Conservation (phyloP, 2,797 vertebrate genomes). For the Microtus agrestis region DNA sequence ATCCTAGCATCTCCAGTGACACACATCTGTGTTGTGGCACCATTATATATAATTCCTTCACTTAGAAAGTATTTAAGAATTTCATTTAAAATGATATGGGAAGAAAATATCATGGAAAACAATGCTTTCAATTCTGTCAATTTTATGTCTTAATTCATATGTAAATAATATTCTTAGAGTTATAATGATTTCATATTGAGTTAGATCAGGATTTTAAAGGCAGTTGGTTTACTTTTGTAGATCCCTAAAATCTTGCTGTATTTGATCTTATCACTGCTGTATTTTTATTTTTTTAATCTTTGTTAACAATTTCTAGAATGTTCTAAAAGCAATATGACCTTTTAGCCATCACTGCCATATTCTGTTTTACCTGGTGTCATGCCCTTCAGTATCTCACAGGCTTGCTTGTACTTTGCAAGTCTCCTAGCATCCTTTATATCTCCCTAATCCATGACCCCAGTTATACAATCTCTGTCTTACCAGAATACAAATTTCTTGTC, state of each 20-base stretch:
- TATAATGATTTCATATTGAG: not conserved
- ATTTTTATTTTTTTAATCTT: not conserved
- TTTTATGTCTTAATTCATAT: constrained; percentile 57
- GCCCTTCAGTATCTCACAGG: not conserved
- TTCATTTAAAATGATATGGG: constrained; percentile 21
- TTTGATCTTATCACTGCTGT: not conserved
- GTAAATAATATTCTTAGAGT: not conserved
- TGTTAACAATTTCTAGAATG: not conserved
- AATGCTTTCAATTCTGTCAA: not conserved
- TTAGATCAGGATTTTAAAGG: constrained; percentile 17
- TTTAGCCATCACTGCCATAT: not conserved
- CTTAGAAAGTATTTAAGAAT: not conserved
- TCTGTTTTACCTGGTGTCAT: not conserved
- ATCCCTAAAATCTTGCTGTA: constrained; percentile 37
- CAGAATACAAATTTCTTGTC: not conserved
- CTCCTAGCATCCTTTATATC: not conserved
- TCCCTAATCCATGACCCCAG: not conserved
- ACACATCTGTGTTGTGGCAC: not conserved
- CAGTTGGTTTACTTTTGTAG: constrained; percentile 13
- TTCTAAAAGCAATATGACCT: not conserved
- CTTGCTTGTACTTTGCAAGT: not conserved
- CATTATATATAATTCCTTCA: not conserved
- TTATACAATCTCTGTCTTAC: not conserved
- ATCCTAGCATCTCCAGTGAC: not conserved
- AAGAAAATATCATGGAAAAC: constrained; percentile 33